phyloP scores from a whole-genome alignment of 2,797 vertebrate genomes.

The Leptodactylus fallax region DNA sequence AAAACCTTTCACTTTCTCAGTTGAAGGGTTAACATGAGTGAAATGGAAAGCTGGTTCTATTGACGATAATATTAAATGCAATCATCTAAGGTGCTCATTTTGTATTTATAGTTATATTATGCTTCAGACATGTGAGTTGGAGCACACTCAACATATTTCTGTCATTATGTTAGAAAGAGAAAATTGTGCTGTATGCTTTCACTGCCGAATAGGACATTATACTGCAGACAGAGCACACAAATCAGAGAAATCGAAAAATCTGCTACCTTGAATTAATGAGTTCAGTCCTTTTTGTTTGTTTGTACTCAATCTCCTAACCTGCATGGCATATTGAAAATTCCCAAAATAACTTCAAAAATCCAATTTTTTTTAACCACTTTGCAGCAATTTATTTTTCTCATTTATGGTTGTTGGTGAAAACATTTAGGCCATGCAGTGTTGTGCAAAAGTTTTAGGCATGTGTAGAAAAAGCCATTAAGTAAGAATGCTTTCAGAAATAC shows the following conservation, averaged over 20 bases:
- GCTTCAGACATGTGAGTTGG: conserved; percentile 26
- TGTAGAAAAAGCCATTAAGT: too few relatives aligned
- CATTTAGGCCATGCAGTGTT: background rate
- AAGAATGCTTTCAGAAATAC: too few relatives aligned
- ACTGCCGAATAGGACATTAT: conserved; percentile 33
- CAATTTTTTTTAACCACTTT: background rate
- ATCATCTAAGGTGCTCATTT: conserved; percentile 40
- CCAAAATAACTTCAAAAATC: background rate
- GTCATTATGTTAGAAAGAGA: conserved; percentile 39
- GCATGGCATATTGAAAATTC: conserved; percentile 2
- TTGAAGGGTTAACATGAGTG: conserved; percentile 19
- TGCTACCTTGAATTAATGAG: conserved; percentile 43
- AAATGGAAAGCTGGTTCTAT: background rate
- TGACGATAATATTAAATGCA: conserved; percentile 15
- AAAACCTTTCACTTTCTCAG: background rate
- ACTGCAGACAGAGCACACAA: conserved; percentile 42
- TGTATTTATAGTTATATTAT: conserved; percentile 40
- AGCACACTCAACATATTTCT: conserved; percentile 43
- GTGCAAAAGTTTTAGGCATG: too few relatives aligned
- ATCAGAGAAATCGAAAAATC: conserved; percentile 54
- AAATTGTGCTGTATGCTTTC: conserved; percentile 36
- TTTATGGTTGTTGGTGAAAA: background rate
- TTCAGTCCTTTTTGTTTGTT: conserved; percentile 43
- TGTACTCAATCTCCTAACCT: conserved; percentile 18
- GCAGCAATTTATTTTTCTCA: background rate